Conservation (phyloP, 2,113 vertebrate genomes). For the Drymodes brunneopygia region DNA sequence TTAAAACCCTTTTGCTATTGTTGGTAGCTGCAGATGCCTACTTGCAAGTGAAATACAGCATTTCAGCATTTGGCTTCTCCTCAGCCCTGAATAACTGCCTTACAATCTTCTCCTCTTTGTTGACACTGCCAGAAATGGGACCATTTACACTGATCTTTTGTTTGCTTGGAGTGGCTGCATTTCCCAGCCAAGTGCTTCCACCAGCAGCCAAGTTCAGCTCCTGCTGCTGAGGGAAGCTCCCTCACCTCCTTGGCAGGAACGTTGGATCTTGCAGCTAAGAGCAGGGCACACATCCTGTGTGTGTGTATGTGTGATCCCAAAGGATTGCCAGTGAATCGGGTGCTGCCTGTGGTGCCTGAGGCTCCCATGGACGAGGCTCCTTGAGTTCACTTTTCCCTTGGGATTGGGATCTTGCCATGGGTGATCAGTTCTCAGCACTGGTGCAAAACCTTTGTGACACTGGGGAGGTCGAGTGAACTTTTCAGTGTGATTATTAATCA, state of each 20-base stretch:
- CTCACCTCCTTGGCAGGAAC: neutral
- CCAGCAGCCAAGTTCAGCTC: neutral
- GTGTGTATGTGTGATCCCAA: neutral
- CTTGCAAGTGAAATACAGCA: neutral
- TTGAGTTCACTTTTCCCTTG: neutral
- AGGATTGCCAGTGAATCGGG: neutral
- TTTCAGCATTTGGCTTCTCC: neutral
- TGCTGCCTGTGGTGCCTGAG: neutral
- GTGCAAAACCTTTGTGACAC: neutral
- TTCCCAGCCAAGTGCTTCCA: neutral
- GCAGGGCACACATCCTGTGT: neutral
- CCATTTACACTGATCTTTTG: neutral
- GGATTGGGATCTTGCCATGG: accelerated
- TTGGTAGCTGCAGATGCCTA: neutral
- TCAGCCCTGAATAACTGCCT: neutral
- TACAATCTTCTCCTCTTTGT: neutral
- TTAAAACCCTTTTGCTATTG: neutral
- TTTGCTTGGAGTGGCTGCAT: neutral
- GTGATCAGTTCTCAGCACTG: neutral
- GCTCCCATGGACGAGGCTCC: accelerated
- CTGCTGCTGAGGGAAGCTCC: neutral
- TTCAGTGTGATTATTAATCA: neutral
- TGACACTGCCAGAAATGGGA: neutral
- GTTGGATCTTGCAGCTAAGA: neutral
- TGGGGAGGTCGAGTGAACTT: neutral